Evolutionary conservation across 2,113 vertebrate genomes (phyloP).

Genomic region (Lathamus discolor): DNA sequence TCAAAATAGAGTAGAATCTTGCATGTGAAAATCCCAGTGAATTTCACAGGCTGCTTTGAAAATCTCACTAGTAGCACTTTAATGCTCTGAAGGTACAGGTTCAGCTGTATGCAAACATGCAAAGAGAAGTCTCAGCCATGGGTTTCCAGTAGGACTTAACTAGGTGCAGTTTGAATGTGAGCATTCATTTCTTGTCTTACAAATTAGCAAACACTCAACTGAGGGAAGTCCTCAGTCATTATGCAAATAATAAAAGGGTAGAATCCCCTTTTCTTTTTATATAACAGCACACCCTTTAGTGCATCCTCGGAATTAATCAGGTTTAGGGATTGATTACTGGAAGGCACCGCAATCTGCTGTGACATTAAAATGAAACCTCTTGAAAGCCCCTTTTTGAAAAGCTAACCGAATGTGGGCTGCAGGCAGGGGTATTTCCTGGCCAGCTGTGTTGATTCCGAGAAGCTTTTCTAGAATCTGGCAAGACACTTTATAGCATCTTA

Average conservation of each 20-base stretch:
- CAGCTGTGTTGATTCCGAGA: slow-evolving; percentile 35
- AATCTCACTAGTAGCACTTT: neutral
- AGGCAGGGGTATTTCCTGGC: slow-evolving; percentile 46
- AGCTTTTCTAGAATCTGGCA: slow-evolving; percentile 40
- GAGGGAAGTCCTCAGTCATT: slow-evolving; percentile 58
- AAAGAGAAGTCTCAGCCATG: neutral
- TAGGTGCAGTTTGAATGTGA: slow-evolving; percentile 36
- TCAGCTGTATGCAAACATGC: slow-evolving; percentile 52
- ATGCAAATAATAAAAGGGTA: slow-evolving; percentile 37
- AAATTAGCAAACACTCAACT: slow-evolving; percentile 36
- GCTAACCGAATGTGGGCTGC: neutral
- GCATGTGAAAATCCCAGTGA: slow-evolving; percentile 2
- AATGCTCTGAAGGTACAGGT: neutral
- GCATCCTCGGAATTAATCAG: slow-evolving; percentile 21
- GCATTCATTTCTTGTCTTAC: slow-evolving; percentile 53
- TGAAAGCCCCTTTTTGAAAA: neutral
- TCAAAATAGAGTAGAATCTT: neutral
- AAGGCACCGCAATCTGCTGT: neutral
- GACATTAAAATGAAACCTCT: slow-evolving; percentile 6
- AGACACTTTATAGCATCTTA: slow-evolving; percentile 55
- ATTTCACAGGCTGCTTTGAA: slow-evolving; percentile 25
- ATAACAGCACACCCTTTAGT: neutral
- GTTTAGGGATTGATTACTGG: slow-evolving; percentile 35
- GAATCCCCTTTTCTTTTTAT: slow-evolving; percentile 36
- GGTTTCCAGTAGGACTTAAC: slow-evolving; percentile 12